Evolutionary conservation across 2,797 vertebrate species (phyloP), one percentile per base, ranked within the genome.

Genomic region (Iguana delicatissima): DNA sequence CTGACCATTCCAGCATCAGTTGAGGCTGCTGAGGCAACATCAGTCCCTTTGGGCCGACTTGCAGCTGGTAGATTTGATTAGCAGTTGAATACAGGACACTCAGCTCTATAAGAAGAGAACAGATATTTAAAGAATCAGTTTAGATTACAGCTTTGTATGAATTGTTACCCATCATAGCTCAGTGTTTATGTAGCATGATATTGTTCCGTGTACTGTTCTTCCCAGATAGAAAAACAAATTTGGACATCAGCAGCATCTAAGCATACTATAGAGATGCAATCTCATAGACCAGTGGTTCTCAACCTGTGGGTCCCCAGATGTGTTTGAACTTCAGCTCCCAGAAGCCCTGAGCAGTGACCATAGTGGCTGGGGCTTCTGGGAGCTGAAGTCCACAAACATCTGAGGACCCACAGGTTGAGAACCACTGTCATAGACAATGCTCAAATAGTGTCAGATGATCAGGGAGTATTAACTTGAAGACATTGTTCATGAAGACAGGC

Each of bases 71-170:
- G 89, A 99, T 90, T 81, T 74, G 84, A 26, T 90, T 93, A 14
- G 80, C 26, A 0, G 97, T 97, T 0, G 97, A 96, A 89, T 98
- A 99, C 6, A 97, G 4, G 16, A 98, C 95, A 73, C 94, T 97
- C 32, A 98, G 96, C 95, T 97, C 98, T 99, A 95, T 4, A 0
- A 59, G 32, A n/a, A 10, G 32, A 55, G 20, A 50, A 72, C 35
- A 80, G 2, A 16, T 62, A 89, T 57, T 67, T 38, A 38, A 86
- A 38, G 24, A 55, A 84, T 79, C 6, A 79, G 14, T 26, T 57
- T 79, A 18, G 10, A 13, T 73, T 55, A 18, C 29, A 80, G 22
- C 6, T 1, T 20, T 50, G 38, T 16, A 26, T 52, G 12, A 67
- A 52, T 24, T 22, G 59, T 29, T 35, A 22, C 42, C 42, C 32